A percentile compares a stretch with the other conserved stretches of the same genome.
phyloP scores from a whole-genome alignment of 2,797 vertebrate genomes.

The Acanthurus tractus region DNA sequence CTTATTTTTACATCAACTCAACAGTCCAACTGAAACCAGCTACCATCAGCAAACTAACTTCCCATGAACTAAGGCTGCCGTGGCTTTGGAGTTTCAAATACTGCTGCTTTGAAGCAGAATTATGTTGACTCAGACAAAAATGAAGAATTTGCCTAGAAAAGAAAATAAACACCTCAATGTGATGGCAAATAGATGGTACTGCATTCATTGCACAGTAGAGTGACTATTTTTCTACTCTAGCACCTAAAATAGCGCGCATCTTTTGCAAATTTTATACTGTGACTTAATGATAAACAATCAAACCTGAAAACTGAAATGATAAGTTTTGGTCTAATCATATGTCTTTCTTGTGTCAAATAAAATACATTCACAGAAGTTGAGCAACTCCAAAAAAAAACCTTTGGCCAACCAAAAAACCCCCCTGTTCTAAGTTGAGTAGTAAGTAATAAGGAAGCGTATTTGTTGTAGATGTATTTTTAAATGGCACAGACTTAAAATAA shows the following conservation, averaged over 20 bases:
- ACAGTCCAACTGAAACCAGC: constrained; percentile 51
- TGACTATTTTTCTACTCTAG: neutral
- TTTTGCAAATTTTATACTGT: neutral
- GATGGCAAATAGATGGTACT: neutral
- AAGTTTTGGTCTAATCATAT: neutral
- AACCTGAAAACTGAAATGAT: neutral
- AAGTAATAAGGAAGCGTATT: neutral
- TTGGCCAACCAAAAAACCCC: neutral
- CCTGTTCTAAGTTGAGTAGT: too few relatives aligned
- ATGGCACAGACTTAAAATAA: neutral
- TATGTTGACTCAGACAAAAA: constrained; percentile 3
- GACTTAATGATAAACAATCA: neutral
- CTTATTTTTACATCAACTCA: constrained; percentile 49
- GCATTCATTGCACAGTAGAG: neutral
- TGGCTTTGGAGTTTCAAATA: constrained; percentile 21
- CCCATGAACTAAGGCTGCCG: constrained; percentile 50
- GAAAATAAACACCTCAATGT: constrained; percentile 6
- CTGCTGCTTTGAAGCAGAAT: neutral
- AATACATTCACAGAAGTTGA: neutral
- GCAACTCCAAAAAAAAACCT: neutral
- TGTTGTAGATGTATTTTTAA: neutral
- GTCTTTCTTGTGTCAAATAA: neutral
- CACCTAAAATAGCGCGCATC: neutral
- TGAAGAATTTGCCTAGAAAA: neutral
- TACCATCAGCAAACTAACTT: constrained; percentile 70